Evolutionary conservation across 2,888 invertebrate species (phyloP), one percentile per base, ranked within the genome.

Genomic region (Sinopyrophorus schimmeli): DNA sequence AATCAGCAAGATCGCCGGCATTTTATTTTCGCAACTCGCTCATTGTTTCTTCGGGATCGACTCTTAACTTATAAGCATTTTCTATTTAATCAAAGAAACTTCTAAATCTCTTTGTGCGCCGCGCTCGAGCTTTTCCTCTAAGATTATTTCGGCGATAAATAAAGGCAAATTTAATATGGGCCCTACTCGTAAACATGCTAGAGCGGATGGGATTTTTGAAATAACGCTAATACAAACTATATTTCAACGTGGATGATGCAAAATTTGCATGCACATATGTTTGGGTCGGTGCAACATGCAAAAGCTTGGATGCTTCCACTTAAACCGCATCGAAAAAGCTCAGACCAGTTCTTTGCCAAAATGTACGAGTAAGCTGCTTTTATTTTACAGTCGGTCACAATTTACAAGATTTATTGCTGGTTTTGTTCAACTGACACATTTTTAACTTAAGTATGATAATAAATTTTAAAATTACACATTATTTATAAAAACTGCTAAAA

Each of bases 1-100:
- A 61, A 62, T 65, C 64, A 61, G 52, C 47, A 51, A 54, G 55
- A 60, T 60, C 56, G 47, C 46, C 26, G 35, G 40, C 51, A 32
- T 50, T 51, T 50, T 38, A 30, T 23, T 31, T 31, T 23, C 17
- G 31, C 20, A 46, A 46, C 38, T 44, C 28, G 32, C 20, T 40
- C 47, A 34, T 47, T 34, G 47, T 47, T 47, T 40, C 32, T 27
- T 15, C 17, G 23, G 31, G 38, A 37, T 46, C 38, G 16, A 11
- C 30, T 31, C 39, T 38, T 46, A 26, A 46, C 46, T 46, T 46
- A 46, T 46, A 46, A 32, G 23, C 46, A 17, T 38, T 37, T 30
- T 12, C 18, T 23, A 16, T 37, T 44, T 44, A 37, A 44, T 44
- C 27, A 44, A 30, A 37, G 21, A 27, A 30, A 15, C 10, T 24